Conservation (phyloP, 2,113 vertebrate genomes). For the Ancistrus triradiatus region DNA sequence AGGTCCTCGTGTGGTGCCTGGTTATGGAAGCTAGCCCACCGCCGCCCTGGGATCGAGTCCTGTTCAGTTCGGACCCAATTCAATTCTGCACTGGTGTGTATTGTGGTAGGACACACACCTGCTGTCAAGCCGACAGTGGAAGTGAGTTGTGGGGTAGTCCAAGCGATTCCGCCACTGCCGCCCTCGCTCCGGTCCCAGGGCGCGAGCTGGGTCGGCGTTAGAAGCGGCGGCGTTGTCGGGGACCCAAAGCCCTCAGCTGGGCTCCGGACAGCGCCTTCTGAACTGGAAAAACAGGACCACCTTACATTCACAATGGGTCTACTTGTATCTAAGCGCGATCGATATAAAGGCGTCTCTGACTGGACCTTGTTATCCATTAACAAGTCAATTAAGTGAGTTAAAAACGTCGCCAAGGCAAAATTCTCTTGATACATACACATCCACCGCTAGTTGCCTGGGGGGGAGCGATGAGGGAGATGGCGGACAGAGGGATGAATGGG, state of each 20-base stretch:
- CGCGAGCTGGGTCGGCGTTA: conserved; percentile 52
- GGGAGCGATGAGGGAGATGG: conserved; percentile 54
- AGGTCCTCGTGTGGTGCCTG: neutral
- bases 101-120: neutral
- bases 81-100: neutral
- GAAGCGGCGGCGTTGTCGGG: conserved; percentile 57
- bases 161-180: conserved; percentile 34
- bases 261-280: conserved; percentile 55
- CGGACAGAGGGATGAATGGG: conserved; percentile 42
- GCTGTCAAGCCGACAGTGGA: conserved; percentile 49
- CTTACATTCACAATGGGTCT: too few relatives aligned
- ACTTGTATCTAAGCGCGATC: too few relatives aligned
- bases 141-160: conserved; percentile 3
- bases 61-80: too few relatives aligned
- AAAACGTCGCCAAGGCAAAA: too few relatives aligned
- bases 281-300: too few relatives aligned
- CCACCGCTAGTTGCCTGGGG: too few relatives aligned
- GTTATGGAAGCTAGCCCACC: neutral
- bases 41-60: too few relatives aligned
- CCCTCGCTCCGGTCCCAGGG: conserved; percentile 32
- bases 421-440: too few relatives aligned
- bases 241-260: conserved; percentile 60
- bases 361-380: too few relatives aligned
- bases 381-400: too few relatives aligned
- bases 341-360: too few relatives aligned